phyloP scores from a whole-genome alignment of 2,797 vertebrate genomes.

The Cephalopachus bancanus region DNA sequence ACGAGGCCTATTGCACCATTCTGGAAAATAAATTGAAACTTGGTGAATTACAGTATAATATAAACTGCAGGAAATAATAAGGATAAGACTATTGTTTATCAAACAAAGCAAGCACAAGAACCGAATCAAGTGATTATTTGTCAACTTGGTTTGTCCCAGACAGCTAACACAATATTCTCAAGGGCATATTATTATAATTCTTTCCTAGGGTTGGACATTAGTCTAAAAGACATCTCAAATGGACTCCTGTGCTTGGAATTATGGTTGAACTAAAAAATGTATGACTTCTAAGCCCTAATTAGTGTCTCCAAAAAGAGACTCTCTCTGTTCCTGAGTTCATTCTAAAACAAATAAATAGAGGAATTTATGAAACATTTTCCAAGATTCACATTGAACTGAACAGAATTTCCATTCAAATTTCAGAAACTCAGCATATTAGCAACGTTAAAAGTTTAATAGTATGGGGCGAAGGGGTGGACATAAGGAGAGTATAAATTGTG shows the following conservation, averaged over 20 bases:
- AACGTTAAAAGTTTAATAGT: neutral
- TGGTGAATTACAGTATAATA: constrained; percentile 34
- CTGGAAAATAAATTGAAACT: constrained; percentile 68
- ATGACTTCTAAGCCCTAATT: constrained; percentile 51
- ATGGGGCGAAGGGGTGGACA: neutral
- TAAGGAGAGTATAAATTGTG: neutral
- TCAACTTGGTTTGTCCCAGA: constrained; percentile 65
- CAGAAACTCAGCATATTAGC: constrained; percentile 28
- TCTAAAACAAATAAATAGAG: constrained; percentile 55
- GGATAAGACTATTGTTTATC: constrained; percentile 71
- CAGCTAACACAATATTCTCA: constrained; percentile 72
- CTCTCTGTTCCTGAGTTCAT: constrained; percentile 49
- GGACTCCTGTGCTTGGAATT: constrained; percentile 44
- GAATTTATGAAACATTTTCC: constrained; percentile 53
- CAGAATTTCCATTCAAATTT: constrained; percentile 26
- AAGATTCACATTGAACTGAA: constrained; percentile 53
- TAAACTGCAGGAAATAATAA: constrained; percentile 61
- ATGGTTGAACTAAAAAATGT: constrained; percentile 55
- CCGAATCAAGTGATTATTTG: constrained; percentile 69
- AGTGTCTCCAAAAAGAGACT: constrained; percentile 49
- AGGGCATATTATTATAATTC: constrained; percentile 56
- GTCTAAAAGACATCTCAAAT: constrained; percentile 67
- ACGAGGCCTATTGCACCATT: neutral
- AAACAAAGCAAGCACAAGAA: constrained; percentile 75
- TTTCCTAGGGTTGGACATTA: constrained; percentile 59